A percentile compares a stretch with the other conserved stretches of the same genome.
Evolutionary conservation across 2,888 invertebrate genomes (phyloP).

Genomic region (Stegophylla sp.): DNA sequence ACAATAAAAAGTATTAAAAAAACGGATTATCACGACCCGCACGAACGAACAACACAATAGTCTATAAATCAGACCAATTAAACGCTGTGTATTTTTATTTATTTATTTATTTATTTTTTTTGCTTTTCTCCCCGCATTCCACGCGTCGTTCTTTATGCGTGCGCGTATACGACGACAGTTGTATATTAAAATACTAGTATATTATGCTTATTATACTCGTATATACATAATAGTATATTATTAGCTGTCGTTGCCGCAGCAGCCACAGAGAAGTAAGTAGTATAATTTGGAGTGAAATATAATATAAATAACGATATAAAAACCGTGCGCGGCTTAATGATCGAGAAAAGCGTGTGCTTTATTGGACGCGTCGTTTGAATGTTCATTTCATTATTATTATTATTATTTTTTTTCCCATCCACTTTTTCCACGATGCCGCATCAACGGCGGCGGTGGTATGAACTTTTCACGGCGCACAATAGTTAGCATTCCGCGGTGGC

Average conservation of each 20-base stretch:
- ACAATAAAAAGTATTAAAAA: conserved; percentile 7
- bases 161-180: neutral
- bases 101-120: too few relatives aligned
- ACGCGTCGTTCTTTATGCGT: neutral
- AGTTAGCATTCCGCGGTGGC: conserved; percentile 11
- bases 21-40: conserved; percentile 37
- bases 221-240: neutral
- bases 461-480: conserved; percentile 31
- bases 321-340: neutral
- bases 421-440: neutral
- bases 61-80: conserved; percentile 58
- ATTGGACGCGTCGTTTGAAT: conserved; percentile 26
- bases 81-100: conserved; percentile 42
- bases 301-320: neutral
- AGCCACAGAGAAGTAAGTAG: too few relatives aligned
- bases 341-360: conserved; percentile 37
- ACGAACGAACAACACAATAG: conserved; percentile 48
- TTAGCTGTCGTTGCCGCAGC: neutral
- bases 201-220: neutral
- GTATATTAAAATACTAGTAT: too few relatives aligned
- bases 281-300: too few relatives aligned
- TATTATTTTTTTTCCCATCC: neutral
- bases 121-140: conserved; percentile 55
- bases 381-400: conserved; percentile 20
- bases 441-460: neutral